Evolutionary conservation across 2,888 invertebrate genomes (phyloP).

Genomic region (Ariolimax columbianus): DNA sequence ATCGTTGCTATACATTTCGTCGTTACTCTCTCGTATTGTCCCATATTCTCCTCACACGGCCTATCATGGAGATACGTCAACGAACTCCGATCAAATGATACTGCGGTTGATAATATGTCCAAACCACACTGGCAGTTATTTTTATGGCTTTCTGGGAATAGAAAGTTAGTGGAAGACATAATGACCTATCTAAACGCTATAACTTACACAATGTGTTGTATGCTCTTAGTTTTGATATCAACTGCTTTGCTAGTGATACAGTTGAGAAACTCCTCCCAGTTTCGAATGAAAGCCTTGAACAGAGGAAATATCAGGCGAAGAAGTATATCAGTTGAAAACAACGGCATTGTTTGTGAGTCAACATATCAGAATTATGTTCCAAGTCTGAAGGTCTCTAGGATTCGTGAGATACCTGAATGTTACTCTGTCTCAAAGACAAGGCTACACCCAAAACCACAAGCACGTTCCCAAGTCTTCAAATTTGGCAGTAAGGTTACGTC

Average conservation of each 20-base stretch:
- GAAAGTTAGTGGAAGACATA: conserved; percentile 25
- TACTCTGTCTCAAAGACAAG: neutral
- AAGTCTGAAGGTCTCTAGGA: neutral
- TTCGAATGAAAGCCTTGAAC: conserved; percentile 1
- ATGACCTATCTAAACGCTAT: neutral
- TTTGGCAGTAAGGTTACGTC: neutral
- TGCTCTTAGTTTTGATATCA: neutral
- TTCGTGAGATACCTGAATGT: neutral
- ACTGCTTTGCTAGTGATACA: neutral
- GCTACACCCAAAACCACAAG: neutral
- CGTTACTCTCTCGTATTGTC: neutral
- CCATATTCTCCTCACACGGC: neutral
- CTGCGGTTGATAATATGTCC: neutral
- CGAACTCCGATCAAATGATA: neutral
- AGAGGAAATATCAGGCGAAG: neutral
- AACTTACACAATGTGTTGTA: neutral
- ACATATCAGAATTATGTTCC: too few species aligned
- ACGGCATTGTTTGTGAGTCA: too few species aligned
- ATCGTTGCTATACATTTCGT: neutral
- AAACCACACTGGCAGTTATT: too few species aligned
- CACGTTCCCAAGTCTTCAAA: neutral
- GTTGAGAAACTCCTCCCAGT: neutral
- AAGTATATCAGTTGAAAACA: neutral
- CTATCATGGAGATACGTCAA: neutral
- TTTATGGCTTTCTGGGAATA: conserved; percentile 7